Percentiles rank a stretch among this genome's conserved stretches.
phyloP scores from a whole-genome alignment of 2,113 vertebrate genomes.

The Corythaixoides concolor region DNA sequence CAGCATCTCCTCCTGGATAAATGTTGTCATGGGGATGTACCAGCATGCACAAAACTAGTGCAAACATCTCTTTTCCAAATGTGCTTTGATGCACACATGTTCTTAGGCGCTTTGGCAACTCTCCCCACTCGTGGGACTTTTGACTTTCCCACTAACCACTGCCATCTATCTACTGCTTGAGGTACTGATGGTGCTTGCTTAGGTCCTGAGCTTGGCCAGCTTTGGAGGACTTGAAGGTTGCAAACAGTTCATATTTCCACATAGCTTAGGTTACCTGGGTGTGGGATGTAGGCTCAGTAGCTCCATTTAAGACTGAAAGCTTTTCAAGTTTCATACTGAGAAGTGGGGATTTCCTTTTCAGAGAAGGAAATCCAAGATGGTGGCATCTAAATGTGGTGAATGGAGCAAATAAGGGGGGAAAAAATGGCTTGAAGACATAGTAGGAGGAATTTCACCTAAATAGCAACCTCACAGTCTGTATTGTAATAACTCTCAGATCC shows the following conservation, averaged over 20 bases:
- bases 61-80: neutral
- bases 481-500: neutral
- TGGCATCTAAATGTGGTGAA: slow-evolving; percentile 7
- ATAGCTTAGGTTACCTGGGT: neutral
- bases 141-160: neutral
- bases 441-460: slow-evolving; percentile 26
- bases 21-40: neutral
- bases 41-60: rapidly evolving
- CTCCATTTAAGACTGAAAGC: neutral
- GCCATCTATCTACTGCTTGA: neutral
- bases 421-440: neutral
- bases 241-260: neutral
- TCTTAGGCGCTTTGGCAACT: neutral
- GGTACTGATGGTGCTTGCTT: neutral
- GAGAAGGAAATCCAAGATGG: slow-evolving; percentile 11
- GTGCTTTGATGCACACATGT: neutral
- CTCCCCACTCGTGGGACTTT: neutral
- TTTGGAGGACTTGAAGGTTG: neutral
- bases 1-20: neutral
- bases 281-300: neutral
- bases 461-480: neutral
- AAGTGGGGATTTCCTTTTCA: neutral
- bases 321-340: slow-evolving; percentile 9
- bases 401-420: neutral
- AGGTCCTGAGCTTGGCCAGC: neutral